Percentiles rank a stretch among this genome's conserved stretches.
Conservation (phyloP, 1,140 invertebrate genomes). For the Scaptomyza graminum region DNA sequence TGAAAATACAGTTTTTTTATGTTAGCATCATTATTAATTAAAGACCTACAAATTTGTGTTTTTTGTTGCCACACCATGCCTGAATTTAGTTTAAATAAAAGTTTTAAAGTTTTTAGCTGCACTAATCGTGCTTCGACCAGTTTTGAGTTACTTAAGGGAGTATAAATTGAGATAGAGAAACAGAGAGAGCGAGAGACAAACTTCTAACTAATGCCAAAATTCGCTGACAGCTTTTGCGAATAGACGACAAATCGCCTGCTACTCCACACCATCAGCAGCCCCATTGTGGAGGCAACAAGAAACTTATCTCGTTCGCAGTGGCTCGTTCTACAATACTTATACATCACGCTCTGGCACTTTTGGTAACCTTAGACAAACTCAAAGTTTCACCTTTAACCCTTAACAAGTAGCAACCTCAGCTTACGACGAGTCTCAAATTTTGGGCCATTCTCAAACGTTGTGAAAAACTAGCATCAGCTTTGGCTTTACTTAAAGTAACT, state of each 20-base stretch:
- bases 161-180: not conserved
- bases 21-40: not conserved
- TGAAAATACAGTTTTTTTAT: not conserved
- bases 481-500: slow-evolving; percentile 78
- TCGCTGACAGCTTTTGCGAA: slow-evolving; percentile 41
- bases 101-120: slow-evolving; percentile 17
- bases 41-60: not conserved
- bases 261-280: not conserved
- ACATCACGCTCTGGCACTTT: slow-evolving; percentile 50
- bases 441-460: slow-evolving; percentile 29
- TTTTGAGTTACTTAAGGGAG: slow-evolving; percentile 32
- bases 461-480: slow-evolving; percentile 54
- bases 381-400: slow-evolving; percentile 54
- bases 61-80: not conserved
- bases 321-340: slow-evolving; percentile 37
- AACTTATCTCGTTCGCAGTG: slow-evolving; percentile 39
- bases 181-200: not conserved
- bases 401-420: slow-evolving; percentile 50
- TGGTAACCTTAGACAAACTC: slow-evolving; percentile 52
- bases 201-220: slow-evolving; percentile 29
- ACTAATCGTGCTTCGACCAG: slow-evolving; percentile 41
- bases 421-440: slow-evolving; percentile 49
- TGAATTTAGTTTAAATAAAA: not conserved
- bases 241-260: slow-evolving; percentile 17
- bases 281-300: slow-evolving; percentile 16